Percentiles rank a stretch among this genome's conserved stretches.
Evolutionary conservation across 2,113 vertebrate genomes (phyloP).

Genomic region (Thermophis baileyi): DNA sequence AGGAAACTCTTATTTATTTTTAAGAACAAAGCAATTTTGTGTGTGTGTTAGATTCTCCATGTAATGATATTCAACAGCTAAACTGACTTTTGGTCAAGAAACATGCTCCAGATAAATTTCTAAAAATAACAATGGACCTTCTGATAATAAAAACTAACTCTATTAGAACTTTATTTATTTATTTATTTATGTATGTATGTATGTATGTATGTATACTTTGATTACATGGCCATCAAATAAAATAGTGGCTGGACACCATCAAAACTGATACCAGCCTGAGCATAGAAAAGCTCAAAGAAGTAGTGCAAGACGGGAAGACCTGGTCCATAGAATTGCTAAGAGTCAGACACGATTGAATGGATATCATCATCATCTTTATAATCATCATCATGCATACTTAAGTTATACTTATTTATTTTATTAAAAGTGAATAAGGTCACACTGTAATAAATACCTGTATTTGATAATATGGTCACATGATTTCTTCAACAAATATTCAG

Average conservation of each 20-base stretch:
- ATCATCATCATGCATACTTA: not conserved
- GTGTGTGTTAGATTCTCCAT: conserved; percentile 20
- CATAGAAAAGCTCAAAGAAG: not conserved
- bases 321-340: not conserved
- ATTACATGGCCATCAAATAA: not conserved
- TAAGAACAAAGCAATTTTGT: conserved; percentile 41
- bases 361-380: not conserved
- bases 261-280: not conserved
- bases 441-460: not conserved
- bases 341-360: not conserved
- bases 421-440: not conserved
- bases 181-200: no score
- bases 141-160: conserved; percentile 19
- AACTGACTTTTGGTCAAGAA: conserved; percentile 23
- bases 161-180: conserved; percentile 38
- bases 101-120: conserved; percentile 56
- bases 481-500: not conserved
- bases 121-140: conserved; percentile 48
- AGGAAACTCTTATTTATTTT: conserved; percentile 25
- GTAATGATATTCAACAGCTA: conserved; percentile 24
- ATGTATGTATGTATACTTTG: no score
- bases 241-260: not conserved
- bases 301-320: not conserved
- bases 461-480: not conserved
- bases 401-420: not conserved